A percentile compares a stretch with the other conserved stretches of the same genome.
These are phyloP conservation scores for Felis chaus DNA, from an alignment of 2,113 vertebrate species.

Conservation along the genomic window DNA sequence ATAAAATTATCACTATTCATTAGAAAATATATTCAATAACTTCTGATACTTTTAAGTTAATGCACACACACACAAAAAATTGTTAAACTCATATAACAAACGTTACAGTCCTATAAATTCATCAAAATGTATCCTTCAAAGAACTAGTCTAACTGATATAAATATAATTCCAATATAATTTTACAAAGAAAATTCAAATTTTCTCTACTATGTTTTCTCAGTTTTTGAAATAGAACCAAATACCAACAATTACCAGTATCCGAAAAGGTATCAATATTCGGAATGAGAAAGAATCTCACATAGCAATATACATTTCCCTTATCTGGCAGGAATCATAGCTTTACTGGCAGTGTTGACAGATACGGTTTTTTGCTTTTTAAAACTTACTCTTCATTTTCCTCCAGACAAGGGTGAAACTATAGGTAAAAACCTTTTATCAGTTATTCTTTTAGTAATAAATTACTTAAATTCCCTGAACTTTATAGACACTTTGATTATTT, in stretches of 20 bases:
- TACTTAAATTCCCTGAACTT: not conserved
- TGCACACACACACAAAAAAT: not conserved
- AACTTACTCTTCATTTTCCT: not conserved
- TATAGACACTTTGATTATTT: not conserved
- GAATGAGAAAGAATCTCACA: not conserved
- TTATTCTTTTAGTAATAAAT: not conserved
- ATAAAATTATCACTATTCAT: conserved; percentile 19
- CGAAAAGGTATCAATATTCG: not conserved
- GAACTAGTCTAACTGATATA: not conserved
- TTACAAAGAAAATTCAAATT: not conserved
- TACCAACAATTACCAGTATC: not conserved
- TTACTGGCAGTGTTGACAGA: not conserved
- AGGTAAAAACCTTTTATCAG: not conserved
- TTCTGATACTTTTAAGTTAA: not conserved
- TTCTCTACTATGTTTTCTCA: not conserved
- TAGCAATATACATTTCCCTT: not conserved
- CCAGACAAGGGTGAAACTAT: not conserved
- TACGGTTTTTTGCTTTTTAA: not conserved
- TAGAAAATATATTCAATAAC: not conserved
- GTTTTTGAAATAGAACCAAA: not conserved
- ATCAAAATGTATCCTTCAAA: not conserved
- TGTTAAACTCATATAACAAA: not conserved
- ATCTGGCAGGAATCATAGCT: not conserved
- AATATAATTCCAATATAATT: not conserved
- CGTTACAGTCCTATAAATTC: not conserved